These are phyloP conservation scores for Mus spretus DNA, from an alignment of 2,797 vertebrate genomes.

Conservation along the genomic window DNA sequence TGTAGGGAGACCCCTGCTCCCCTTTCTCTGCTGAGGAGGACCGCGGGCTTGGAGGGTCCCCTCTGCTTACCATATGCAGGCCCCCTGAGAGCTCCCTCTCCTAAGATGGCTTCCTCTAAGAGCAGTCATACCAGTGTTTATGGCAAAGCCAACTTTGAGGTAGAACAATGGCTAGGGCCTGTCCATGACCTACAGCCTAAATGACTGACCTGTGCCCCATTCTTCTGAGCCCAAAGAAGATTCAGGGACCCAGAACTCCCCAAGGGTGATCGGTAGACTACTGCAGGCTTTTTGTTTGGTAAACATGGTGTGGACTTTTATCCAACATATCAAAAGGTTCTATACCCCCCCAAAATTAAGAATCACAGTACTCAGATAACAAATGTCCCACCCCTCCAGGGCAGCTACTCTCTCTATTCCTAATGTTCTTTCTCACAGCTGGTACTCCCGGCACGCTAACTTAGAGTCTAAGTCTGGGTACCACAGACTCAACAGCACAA, in stretches of 20 bases:
- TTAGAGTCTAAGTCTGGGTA: neutral
- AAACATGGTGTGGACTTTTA: neutral
- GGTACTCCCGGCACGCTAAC: neutral
- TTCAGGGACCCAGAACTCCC: neutral
- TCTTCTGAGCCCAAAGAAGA: neutral
- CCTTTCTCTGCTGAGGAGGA: neutral
- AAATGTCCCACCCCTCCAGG: neutral
- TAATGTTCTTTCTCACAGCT: neutral
- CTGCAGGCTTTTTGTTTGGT: neutral
- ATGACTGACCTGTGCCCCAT: rapidly evolving
- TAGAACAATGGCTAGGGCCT: neutral
- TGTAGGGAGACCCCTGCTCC: neutral
- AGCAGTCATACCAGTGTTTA: neutral
- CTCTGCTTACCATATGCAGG: neutral
- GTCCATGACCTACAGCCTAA: neutral
- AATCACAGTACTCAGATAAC: neutral
- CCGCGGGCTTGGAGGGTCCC: rapidly evolving
- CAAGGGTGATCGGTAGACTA: neutral
- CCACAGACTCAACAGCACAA: neutral
- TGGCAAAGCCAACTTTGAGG: neutral
- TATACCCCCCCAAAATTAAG: neutral
- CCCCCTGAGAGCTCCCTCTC: neutral
- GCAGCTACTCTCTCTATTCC: neutral
- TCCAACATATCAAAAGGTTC: neutral
- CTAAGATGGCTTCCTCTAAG: neutral